phyloP scores from a whole-genome alignment of 2,888 invertebrate species.

The Pherbina coryleti region DNA sequence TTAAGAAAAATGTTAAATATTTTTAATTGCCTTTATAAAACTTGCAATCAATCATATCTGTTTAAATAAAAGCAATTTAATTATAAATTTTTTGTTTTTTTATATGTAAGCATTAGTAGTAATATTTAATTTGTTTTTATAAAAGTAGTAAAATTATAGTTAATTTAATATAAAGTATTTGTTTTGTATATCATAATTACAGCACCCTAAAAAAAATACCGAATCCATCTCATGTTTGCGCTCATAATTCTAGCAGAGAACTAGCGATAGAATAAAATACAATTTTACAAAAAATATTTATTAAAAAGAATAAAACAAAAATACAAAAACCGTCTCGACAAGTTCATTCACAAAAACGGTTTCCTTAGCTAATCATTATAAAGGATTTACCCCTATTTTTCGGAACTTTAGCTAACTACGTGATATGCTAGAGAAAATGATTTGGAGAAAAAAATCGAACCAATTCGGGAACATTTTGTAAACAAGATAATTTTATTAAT shows the following conservation, averaged over 20 bases:
- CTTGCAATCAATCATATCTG: slow-evolving; percentile 9
- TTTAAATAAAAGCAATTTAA: slow-evolving; percentile 17
- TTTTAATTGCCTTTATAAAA: background rate
- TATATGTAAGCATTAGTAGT: slow-evolving; percentile 12
- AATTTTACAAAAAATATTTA: slow-evolving; percentile 6
- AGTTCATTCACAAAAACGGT: too few species aligned
- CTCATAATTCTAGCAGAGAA: slow-evolving; percentile 5
- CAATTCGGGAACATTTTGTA: too few species aligned
- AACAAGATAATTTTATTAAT: background rate
- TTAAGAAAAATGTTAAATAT: background rate
- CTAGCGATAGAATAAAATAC: background rate
- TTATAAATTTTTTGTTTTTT: slow-evolving; percentile 10
- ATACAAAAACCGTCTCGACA: background rate
- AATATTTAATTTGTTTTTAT: slow-evolving; percentile 31
- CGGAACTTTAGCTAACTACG: too few species aligned
- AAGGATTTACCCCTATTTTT: too few species aligned
- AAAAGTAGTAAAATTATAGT: slow-evolving; percentile 25
- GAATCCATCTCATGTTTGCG: background rate
- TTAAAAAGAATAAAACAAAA: background rate
- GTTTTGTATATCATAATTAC: slow-evolving; percentile 32
- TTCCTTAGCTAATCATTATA: too few species aligned
- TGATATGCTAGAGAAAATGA: too few species aligned
- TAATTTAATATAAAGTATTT: slow-evolving; percentile 9
- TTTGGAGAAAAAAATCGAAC: too few species aligned
- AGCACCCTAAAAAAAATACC: slow-evolving; percentile 30